phyloP scores from a whole-genome alignment of 2,113 vertebrate species.

The Equus quagga region DNA sequence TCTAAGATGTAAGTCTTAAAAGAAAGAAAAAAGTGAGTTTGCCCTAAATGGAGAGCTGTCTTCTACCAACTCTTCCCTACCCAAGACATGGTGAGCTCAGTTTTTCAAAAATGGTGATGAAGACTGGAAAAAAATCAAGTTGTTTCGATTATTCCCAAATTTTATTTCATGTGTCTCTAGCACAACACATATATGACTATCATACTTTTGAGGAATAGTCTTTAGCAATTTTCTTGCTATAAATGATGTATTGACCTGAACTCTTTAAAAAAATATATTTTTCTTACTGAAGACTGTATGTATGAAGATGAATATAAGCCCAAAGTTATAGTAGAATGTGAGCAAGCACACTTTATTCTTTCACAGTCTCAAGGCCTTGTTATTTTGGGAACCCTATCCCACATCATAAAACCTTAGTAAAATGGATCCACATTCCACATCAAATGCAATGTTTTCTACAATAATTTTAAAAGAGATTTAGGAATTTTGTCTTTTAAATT shows the following conservation, averaged over 20 bases:
- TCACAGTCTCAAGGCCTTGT: neutral
- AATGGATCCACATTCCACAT: neutral
- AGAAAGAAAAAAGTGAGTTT: neutral
- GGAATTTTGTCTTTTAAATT: neutral
- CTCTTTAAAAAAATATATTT: neutral
- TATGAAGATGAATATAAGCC: neutral
- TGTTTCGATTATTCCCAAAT: neutral
- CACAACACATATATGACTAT: neutral
- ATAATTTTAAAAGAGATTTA: neutral
- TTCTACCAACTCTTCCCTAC: neutral
- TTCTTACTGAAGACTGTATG: neutral
- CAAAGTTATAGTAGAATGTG: neutral
- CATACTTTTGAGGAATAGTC: neutral
- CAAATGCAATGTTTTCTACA: neutral
- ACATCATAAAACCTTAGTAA: neutral
- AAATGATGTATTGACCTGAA: neutral
- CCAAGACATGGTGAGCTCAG: neutral
- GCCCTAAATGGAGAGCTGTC: neutral
- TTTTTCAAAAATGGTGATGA: neutral
- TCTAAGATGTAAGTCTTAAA: neutral
- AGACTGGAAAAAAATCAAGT: neutral
- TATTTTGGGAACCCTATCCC: neutral
- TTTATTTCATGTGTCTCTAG: neutral
- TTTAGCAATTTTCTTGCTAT: neutral
- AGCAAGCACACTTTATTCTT: neutral